Evolutionary conservation across 2,797 vertebrate genomes (phyloP).

Genomic region (Fundulus diaphanus): DNA sequence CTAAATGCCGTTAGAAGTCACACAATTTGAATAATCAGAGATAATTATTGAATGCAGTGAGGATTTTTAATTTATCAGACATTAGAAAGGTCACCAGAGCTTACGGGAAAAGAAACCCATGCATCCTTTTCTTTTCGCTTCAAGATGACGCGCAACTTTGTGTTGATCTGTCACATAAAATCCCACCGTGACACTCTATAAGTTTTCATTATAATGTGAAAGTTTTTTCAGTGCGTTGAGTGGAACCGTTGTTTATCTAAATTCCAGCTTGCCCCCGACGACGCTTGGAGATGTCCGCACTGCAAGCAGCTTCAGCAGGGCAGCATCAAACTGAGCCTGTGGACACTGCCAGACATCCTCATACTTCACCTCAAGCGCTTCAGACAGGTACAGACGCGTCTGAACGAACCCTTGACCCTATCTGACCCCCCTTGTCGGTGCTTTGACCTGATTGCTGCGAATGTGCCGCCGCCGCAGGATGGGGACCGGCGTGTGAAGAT

Average conservation of each 20-base stretch:
- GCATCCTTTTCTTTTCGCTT: too few relatives aligned
- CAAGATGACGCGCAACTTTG: too few relatives aligned
- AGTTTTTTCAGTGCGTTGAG: too few relatives aligned
- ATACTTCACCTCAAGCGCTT: slow-evolving; percentile 98
- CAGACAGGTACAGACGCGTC: slow-evolving; percentile 85
- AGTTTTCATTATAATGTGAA: too few relatives aligned
- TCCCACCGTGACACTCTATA: too few relatives aligned
- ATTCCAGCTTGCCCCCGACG: slow-evolving; percentile 92
- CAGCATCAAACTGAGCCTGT: slow-evolving; percentile 96
- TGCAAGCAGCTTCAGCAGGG: slow-evolving; percentile 99
- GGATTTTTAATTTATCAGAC: not conserved
- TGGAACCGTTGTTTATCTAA: not conserved
- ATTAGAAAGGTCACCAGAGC: too few relatives aligned
- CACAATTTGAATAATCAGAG: too few relatives aligned
- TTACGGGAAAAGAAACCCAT: too few relatives aligned
- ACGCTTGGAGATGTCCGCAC: slow-evolving; percentile 97
- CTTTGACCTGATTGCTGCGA: not conserved
- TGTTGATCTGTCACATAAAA: too few relatives aligned
- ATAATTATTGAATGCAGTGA: too few relatives aligned
- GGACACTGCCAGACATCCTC: slow-evolving; percentile 97
- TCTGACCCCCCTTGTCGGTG: not conserved
- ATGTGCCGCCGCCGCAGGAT: slow-evolving; percentile 82
- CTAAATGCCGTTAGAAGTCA: not conserved
- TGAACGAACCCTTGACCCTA: not conserved
- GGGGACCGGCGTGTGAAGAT: slow-evolving; percentile 94